Conservation (phyloP, 1,140 invertebrate genomes). For the Bacillus rossius region DNA sequence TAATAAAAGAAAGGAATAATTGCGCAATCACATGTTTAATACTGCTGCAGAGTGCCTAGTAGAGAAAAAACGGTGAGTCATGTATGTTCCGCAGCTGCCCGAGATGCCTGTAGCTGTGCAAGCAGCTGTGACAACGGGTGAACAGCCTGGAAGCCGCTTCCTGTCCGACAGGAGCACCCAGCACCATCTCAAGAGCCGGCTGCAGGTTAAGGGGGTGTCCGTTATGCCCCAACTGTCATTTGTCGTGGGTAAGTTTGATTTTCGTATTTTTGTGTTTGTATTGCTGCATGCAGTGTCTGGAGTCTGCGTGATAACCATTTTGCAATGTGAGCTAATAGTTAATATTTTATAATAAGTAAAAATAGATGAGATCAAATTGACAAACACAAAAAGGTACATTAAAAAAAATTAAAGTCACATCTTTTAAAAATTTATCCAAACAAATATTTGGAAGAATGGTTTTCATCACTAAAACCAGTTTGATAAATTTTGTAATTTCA, state of each 20-base stretch:
- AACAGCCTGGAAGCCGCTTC: too few species aligned
- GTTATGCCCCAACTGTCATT: constrained; percentile 25
- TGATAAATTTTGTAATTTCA: too few species aligned
- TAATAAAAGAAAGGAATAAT: too few species aligned
- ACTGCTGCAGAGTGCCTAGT: constrained; percentile 53
- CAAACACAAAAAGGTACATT: too few species aligned
- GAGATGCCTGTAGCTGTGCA: constrained; percentile 38
- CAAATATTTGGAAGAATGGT: too few species aligned
- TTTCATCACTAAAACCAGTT: too few species aligned
- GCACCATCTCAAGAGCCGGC: constrained; percentile 29
- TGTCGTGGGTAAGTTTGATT: constrained; percentile 28
- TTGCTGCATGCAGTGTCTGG: not conserved
- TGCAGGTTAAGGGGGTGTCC: constrained; percentile 34
- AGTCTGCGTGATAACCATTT: not conserved
- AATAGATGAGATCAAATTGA: too few species aligned
- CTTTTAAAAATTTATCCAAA: too few species aligned
- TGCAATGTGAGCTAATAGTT: too few species aligned
- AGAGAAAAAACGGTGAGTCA: constrained; percentile 63
- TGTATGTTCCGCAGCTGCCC: constrained; percentile 45
- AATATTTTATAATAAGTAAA: too few species aligned
- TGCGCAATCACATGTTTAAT: too few species aligned
- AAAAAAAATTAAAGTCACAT: too few species aligned
- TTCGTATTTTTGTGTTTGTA: constrained; percentile 9
- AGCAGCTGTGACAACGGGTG: constrained; percentile 21
- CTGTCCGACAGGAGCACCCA: constrained; percentile 24